Evolutionary conservation across 1,140 invertebrate species (phyloP).

Genomic region (Drosophila ficusphila): DNA sequence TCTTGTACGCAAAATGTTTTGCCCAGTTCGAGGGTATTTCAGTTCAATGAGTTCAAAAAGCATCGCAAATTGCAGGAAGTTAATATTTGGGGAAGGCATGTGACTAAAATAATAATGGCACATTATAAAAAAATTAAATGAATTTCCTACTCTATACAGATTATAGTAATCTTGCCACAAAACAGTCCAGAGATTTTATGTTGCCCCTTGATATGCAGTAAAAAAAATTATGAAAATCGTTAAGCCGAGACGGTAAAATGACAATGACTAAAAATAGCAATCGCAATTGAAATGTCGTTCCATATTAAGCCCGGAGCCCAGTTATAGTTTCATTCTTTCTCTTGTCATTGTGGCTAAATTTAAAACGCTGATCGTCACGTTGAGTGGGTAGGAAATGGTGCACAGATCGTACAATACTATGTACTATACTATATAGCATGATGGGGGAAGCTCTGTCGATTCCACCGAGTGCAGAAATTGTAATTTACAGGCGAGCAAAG

Average conservation of each 20-base stretch:
- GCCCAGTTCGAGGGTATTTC: constrained; percentile 32
- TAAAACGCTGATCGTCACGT: constrained; percentile 61
- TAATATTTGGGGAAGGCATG: not conserved
- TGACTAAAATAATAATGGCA: constrained; percentile 27
- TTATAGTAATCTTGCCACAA: constrained; percentile 66
- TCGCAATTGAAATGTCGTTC: constrained; percentile 78
- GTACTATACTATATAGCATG: constrained; percentile 17
- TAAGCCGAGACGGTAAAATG: constrained; percentile 52
- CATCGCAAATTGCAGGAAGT: constrained; percentile 44
- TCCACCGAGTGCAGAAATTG: constrained; percentile 48
- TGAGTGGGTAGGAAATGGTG: constrained; percentile 63
- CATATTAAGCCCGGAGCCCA: constrained; percentile 60
- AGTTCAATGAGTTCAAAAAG: constrained; percentile 59
- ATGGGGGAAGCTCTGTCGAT: constrained; percentile 35
- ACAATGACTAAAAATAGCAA: constrained; percentile 79
- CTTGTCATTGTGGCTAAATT: constrained; percentile 72
- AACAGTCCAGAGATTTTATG: constrained; percentile 10
- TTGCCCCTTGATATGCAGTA: constrained; percentile 66
- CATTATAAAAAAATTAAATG: constrained; percentile 1
- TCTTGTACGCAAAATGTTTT: constrained; percentile 30
- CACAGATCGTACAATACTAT: constrained; percentile 41
- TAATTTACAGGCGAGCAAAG: constrained; percentile 45
- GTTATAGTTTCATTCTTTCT: constrained; percentile 31
- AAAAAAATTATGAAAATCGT: constrained; percentile 27
- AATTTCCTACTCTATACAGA: constrained; percentile 24